A percentile compares a stretch with the other conserved stretches of the same genome.
phyloP scores from a whole-genome alignment of 2,888 invertebrate species.

The Monopis laevigella region DNA sequence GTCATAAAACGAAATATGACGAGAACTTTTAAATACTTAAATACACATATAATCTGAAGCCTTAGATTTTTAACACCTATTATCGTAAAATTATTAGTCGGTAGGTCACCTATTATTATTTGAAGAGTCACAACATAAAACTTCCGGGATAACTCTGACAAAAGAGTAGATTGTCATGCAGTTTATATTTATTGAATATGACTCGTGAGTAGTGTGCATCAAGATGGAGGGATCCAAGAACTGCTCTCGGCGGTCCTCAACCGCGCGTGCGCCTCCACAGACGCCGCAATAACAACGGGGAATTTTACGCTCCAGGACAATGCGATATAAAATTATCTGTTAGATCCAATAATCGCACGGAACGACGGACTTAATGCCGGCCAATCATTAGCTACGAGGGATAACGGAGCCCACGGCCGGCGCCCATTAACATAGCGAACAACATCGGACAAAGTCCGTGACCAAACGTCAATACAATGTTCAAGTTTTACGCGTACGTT shows the following conservation, averaged over 20 bases:
- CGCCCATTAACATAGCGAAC: constrained; percentile 45
- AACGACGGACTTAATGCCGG: constrained; percentile 64
- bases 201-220: constrained; percentile 4
- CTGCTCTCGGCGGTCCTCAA: constrained; percentile 14
- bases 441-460: constrained; percentile 26
- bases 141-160: too few relatives aligned
- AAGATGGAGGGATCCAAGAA: too few relatives aligned
- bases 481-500: constrained; percentile 27
- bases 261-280: constrained; percentile 29
- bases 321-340: constrained; percentile 68
- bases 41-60: too few relatives aligned
- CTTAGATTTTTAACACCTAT: too few relatives aligned
- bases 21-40: too few relatives aligned
- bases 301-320: constrained; percentile 67
- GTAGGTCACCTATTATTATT: too few relatives aligned
- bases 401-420: constrained; percentile 61
- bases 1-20: too few relatives aligned
- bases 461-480: constrained; percentile 64
- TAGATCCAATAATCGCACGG: constrained; percentile 67
- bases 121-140: too few relatives aligned
- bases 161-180: too few relatives aligned
- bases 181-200: too few relatives aligned
- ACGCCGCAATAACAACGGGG: constrained; percentile 58
- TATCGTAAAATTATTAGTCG: too few relatives aligned
- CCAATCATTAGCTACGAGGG: constrained; percentile 67